Base-by-base conservation (phyloP, 2,888 invertebrate species). In the Poecilus cupreus region DNA sequence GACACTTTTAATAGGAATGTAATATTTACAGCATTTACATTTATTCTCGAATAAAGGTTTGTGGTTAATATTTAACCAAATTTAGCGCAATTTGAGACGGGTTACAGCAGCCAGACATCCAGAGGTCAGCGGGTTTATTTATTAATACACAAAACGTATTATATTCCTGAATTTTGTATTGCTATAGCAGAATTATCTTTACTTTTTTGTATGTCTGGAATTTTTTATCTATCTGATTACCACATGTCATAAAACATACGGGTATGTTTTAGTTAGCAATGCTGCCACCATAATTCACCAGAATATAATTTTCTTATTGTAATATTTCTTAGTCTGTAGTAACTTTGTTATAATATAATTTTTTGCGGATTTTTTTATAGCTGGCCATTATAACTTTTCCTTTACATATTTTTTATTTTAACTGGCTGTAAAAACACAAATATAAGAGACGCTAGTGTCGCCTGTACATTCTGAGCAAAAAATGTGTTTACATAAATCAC, bases 11-110 rank as follows among this genome's bases (percentile, higher is more conserved):
- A 60, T 32, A 13, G n/a, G 10, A 26, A 60, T 60, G n/a, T 26
- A 57, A 57, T 57, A 57, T 57, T 57, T 64, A 37, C 32, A n/a
- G 10, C 11, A 2, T 51, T 60, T 64, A 64, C 16, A 68, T 68
- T 32, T 4, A 68, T 32, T 68, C 37, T 39, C 10, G 18, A 68
- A 68, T 51, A 51, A 51, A 51, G 43, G 43, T 43, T 6, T 10
- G n/a, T 57, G n/a, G 60, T 54, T 24, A 60, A 60, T 26, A 60
- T 26, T 60, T 60, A 20, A 11, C 3, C 10, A 2, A 22, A 43
- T 13, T 11, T 43, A 10, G 43, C n/a, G n/a, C n/a, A 43, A 2
- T 43, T 43, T 43, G 13, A 43, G 13, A 10, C 13, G 43, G 11
- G 11, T 43, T 43, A 32, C 32, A 32, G 32, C 32, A 32, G 32